Evolutionary conservation across 2,888 invertebrate species (phyloP), one percentile per base, ranked within the genome.

Genomic region (Liopterus haemorrhoidalis): DNA sequence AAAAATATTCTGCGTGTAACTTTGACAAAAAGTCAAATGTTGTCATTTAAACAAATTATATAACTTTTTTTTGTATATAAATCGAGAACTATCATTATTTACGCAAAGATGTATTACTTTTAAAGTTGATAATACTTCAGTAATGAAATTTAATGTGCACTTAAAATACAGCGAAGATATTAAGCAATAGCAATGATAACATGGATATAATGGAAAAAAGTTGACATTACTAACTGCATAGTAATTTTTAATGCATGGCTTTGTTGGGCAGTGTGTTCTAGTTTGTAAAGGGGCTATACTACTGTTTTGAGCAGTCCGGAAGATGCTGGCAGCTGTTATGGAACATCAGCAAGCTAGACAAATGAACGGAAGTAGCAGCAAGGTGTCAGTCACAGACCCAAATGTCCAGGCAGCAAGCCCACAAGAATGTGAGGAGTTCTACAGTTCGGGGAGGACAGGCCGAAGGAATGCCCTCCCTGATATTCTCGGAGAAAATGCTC

Each of bases 401-500:
- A 62, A 63, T 14, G 32, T 60, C 59, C 20, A 59, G 61, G n/a
- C 61, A 63, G 20, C 61, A 60, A 31, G 57, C 56, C 49, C 61
- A 54, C 50, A 58, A 59, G 38, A 67, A 62, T 48, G 53, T 24
- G 58, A 68, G 47, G 87, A 90, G 64, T 92, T 92, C 68, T 74
- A 87, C 49, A 82, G 83, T 57, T 85, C 88, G 1, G 90, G 90
- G 3, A 76, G 92, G 51, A 89, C 90, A 21, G 92, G 92, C 12
- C 75, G 92, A 41, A 71, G 92, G 54, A 93, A 93, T 70, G 92
- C 92, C 35, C 72, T 93, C 72, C 85, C 89, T 1, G 86, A 91
- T 65, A 88, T 91, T 55, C 70, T 82, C 57, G 81, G 85, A 39
- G 79, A 81, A 59, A 81, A 83, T 58, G 79, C 82, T 21, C 74